These are phyloP conservation scores for Aphelocoma coerulescens DNA, from an alignment of 2,113 vertebrate genomes.

Conservation along the genomic window DNA sequence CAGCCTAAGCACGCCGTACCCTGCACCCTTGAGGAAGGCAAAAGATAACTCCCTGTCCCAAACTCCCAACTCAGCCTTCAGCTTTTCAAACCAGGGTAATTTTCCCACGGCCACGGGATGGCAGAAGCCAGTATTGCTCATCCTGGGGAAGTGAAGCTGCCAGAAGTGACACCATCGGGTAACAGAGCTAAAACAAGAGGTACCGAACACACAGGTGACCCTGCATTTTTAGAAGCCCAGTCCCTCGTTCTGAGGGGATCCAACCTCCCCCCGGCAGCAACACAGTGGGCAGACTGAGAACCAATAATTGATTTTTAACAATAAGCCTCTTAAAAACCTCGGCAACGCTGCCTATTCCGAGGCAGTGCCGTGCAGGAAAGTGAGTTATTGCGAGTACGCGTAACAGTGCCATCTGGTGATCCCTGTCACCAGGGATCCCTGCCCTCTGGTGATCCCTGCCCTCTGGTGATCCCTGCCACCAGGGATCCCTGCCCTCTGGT, in stretches of 20 bases:
- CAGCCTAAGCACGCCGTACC: neutral
- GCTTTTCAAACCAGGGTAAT: neutral
- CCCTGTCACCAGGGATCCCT: neutral
- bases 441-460: neutral
- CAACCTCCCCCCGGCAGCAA: neutral
- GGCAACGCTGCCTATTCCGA: rapidly evolving
- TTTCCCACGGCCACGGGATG: neutral
- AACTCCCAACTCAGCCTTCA: neutral
- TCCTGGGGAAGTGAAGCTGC: neutral
- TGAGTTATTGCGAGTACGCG: rapidly evolving
- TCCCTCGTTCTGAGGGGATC: neutral
- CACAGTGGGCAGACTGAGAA: neutral
- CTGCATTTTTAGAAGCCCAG: neutral
- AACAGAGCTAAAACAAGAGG: neutral
- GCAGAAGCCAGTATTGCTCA: neutral
- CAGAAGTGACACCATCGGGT: neutral
- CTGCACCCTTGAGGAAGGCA: neutral
- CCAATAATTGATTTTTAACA: neutral
- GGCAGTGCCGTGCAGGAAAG: rapidly evolving
- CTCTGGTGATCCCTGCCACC: neutral
- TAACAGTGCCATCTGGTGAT: slow-evolving; percentile 26
- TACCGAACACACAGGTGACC: neutral
- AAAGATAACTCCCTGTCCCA: neutral
- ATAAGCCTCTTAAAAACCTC: neutral
- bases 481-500: neutral